Percentiles rank a stretch among this genome's conserved stretches.
phyloP scores from a whole-genome alignment of 2,797 vertebrate genomes.

The Chelonia mydas region DNA sequence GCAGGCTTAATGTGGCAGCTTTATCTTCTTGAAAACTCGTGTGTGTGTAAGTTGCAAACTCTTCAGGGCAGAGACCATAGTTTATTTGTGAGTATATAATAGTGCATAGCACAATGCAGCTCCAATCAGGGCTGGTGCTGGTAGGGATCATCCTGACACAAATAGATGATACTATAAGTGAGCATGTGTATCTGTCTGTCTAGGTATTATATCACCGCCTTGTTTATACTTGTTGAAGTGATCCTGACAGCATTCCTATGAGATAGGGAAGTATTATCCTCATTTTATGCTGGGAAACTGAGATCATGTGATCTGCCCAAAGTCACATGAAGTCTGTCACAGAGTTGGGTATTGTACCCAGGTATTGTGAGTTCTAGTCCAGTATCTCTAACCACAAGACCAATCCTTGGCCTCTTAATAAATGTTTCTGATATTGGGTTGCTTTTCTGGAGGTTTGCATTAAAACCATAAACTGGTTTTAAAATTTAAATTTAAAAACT shows the following conservation, averaged over 20 bases:
- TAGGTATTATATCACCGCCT: not conserved
- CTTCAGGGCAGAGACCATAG: not conserved
- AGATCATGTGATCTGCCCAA: not conserved
- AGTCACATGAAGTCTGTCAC: not conserved
- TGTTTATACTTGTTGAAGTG: rapidly evolving
- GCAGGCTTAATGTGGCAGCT: not conserved
- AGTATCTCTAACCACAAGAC: not conserved
- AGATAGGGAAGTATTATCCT: not conserved
- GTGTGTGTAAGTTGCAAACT: not conserved
- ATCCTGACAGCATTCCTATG: not conserved
- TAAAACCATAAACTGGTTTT: not conserved
- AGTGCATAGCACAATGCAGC: not conserved
- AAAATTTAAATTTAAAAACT: not conserved
- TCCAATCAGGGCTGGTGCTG: not conserved
- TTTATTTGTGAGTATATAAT: not conserved
- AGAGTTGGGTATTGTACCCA: not conserved
- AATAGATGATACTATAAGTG: not conserved
- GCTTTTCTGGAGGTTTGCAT: not conserved
- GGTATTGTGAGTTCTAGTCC: not conserved
- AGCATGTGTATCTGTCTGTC: not conserved
- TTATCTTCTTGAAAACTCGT: not conserved
- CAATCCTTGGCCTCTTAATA: not conserved
- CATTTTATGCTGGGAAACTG: not conserved
- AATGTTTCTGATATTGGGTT: not conserved
- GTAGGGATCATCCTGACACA: not conserved